phyloP scores from a whole-genome alignment of 2,888 invertebrate species.

The Rhagonycha fulva region DNA sequence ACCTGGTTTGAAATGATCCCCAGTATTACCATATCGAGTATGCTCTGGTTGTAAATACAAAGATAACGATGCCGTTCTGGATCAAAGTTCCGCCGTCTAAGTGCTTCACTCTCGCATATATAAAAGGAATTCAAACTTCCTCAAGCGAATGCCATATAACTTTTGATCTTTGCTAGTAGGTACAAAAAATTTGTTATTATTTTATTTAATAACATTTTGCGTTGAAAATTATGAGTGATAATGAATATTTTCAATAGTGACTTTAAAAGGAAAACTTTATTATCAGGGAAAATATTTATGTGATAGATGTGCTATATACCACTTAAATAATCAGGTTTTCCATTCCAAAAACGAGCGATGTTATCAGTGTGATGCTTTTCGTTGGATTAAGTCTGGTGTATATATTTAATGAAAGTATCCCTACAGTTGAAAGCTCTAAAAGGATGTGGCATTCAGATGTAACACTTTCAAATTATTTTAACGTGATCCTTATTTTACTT shows the following conservation, averaged over 20 bases:
- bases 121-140: slow-evolving; percentile 39
- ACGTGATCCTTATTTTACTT: not conserved
- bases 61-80: slow-evolving; percentile 39
- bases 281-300: not conserved
- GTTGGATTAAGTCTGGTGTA: slow-evolving; percentile 30
- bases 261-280: not conserved
- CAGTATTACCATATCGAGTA: slow-evolving; percentile 38
- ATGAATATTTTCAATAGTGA: not conserved
- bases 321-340: slow-evolving; percentile 17
- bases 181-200: not conserved
- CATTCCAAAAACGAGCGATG: slow-evolving; percentile 23
- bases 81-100: slow-evolving; percentile 40
- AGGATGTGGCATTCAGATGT: slow-evolving; percentile 17
- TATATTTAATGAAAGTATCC: slow-evolving; percentile 25
- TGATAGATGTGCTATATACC: not conserved
- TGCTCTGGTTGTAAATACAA: slow-evolving; percentile 37
- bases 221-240: not conserved
- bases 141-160: slow-evolving; percentile 35
- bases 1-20: slow-evolving; percentile 24
- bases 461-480: slow-evolving; percentile 17
- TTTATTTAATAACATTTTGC: not conserved
- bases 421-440: slow-evolving; percentile 13
- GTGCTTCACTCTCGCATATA: slow-evolving; percentile 37
- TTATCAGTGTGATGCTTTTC: slow-evolving; percentile 28
- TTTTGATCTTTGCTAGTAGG: slow-evolving; percentile 32